Base-by-base conservation (phyloP, 2,888 invertebrate genomes). In the Lottia gigantea region DNA sequence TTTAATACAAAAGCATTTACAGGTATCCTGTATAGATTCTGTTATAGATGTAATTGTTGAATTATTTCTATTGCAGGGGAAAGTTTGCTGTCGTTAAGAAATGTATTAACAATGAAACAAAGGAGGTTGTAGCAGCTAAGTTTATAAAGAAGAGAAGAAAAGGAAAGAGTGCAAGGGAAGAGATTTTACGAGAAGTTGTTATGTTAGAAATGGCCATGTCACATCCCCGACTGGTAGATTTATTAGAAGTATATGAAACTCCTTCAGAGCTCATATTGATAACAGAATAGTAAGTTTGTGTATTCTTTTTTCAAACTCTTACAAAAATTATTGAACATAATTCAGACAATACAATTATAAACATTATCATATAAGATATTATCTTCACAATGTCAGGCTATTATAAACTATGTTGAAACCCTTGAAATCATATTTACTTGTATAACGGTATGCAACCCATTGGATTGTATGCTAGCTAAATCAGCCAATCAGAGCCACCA, bases 61-160 rank as follows among this genome's bases (percentile, higher is more conserved):
- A n/a, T 25, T 16, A 25, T 23, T 67, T 45, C 15, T 47, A 15
- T 78, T 93, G n/a, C 93, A 98, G 98, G 89, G 98, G 98, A 69
- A 97, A 97, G 91, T 98, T 97, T 89, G 97, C 97, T 66, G 95
- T 96, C 78, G 97, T 98, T 78, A 93, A 95, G 87, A 93, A 95
- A 89, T 95, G 96, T 87, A 92, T 94, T 46, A 95, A 97, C 91
- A 92, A 94, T 89, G 92, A 93, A 82, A 94, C 94, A 69, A 95
- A 95, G 73, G 92, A 93, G 85, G 94, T 94, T 87, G 97, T 95
- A 90, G 98, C 97, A n/a, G 97, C 97, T 77, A 98, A 98, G 91
- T 96, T 95, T 90, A 90, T 91, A 67, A 94, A 96, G 80, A 94
- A 95, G 89, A 94, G 97, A 88, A 91, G 97, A 83, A 89, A 90